phyloP scores from a whole-genome alignment of 1,140 invertebrate genomes.

The Muscidifurax raptorellus region DNA sequence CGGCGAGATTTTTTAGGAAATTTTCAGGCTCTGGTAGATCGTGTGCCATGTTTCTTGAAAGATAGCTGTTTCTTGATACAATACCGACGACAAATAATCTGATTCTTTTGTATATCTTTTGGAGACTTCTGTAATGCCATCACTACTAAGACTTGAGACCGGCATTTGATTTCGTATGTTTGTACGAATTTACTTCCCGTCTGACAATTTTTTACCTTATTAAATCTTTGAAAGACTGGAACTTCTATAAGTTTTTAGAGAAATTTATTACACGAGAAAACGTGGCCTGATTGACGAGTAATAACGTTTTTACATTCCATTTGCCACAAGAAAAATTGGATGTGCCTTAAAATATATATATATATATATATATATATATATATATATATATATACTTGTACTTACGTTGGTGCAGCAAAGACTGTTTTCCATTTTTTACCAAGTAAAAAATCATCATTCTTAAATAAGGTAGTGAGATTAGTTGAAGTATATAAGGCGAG shows the following conservation, averaged over 20 bases:
- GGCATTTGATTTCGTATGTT: slow-evolving; percentile 12
- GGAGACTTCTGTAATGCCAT: slow-evolving; percentile 32
- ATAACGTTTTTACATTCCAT: slow-evolving; percentile 14
- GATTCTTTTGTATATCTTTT: slow-evolving; percentile 16
- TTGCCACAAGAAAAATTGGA: slow-evolving; percentile 45
- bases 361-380: no score
- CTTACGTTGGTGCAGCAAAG: slow-evolving; percentile 52
- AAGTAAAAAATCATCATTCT: slow-evolving; percentile 49
- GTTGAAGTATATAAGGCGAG: slow-evolving; percentile 51
- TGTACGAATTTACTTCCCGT: slow-evolving; percentile 20
- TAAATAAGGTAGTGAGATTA: slow-evolving; percentile 52
- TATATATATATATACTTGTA: slow-evolving; percentile 44
- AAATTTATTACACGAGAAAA: slow-evolving; percentile 35
- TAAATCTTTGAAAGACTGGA: slow-evolving; percentile 42
- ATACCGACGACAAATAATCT: neutral
- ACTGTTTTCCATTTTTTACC: slow-evolving; percentile 53
- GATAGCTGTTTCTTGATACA: slow-evolving; percentile 15
- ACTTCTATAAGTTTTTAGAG: slow-evolving; percentile 23
- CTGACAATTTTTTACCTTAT: neutral
- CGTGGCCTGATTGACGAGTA: slow-evolving; percentile 25
- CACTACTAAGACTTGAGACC: neutral
- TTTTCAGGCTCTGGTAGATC: slow-evolving; percentile 42
- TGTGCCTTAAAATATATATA: slow-evolving; percentile 49
- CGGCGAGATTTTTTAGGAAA: slow-evolving; percentile 31
- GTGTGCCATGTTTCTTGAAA: slow-evolving; percentile 53